phyloP scores from a whole-genome alignment of 2,113 vertebrate species.

The Poeciliopsis retropinna region DNA sequence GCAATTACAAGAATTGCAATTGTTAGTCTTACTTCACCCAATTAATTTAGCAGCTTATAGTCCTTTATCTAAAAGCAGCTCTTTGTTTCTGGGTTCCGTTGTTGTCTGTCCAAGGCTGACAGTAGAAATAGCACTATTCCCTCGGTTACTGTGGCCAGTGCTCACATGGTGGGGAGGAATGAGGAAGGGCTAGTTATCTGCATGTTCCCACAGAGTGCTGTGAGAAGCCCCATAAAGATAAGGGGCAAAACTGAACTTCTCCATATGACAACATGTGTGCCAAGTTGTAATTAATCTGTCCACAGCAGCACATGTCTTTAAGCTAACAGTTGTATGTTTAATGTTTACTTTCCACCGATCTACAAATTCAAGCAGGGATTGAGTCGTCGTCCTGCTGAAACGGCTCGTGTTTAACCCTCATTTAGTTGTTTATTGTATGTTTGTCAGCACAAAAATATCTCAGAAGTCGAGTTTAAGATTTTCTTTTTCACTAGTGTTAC shows the following conservation, averaged over 20 bases:
- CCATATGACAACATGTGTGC: conserved; percentile 36
- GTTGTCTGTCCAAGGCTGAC: conserved; percentile 6
- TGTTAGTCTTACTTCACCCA: not conserved
- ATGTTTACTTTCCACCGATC: not conserved
- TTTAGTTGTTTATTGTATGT: not conserved
- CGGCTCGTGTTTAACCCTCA: not conserved
- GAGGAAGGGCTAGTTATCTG: conserved; percentile 69
- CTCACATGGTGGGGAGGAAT: conserved; percentile 50
- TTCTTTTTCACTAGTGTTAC: not conserved
- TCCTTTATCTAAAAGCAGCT: not conserved
- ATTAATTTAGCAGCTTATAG: not conserved
- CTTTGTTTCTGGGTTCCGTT: not conserved
- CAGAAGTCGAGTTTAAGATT: not conserved
- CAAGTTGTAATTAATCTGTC: conserved; percentile 29
- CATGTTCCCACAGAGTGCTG: conserved; percentile 69
- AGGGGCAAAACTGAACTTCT: conserved; percentile 32
- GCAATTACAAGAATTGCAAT: not conserved
- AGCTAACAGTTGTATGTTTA: not conserved
- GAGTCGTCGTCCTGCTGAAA: not conserved
- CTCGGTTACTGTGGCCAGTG: not conserved
- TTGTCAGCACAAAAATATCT: not conserved
- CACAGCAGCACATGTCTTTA: not conserved
- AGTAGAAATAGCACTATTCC: conserved; percentile 9
- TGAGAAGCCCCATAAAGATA: conserved; percentile 72
- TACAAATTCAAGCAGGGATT: not conserved